phyloP scores from a whole-genome alignment of 2,888 invertebrate species.

The Stictocephala bisonia region DNA sequence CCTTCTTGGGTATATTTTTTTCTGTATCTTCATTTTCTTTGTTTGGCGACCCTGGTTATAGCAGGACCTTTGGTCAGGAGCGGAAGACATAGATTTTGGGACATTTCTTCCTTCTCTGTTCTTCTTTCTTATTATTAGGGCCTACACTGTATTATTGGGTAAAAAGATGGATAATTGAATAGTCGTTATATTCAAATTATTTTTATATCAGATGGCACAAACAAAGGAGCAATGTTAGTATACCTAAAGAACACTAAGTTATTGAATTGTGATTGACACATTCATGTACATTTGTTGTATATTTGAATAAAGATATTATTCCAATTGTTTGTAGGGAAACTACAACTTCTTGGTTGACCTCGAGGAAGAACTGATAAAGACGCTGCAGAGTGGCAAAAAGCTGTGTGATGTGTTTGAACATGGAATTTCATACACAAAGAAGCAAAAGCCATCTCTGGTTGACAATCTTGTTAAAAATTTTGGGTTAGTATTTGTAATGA shows the following conservation, averaged over 20 bases:
- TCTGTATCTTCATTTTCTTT: no score
- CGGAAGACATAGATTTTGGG: no score
- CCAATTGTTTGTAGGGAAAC: conserved; percentile 73
- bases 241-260: neutral
- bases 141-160: no score
- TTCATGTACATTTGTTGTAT: no score
- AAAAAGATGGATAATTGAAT: no score
- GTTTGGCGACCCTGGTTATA: no score
- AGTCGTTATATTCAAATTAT: neutral
- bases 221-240: neutral
- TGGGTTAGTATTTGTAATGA: no score
- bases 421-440: conserved; percentile 83
- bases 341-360: conserved; percentile 92
- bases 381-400: conserved; percentile 83
- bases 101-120: no score
- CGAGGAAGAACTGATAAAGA: conserved; percentile 91
- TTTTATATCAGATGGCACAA: neutral
- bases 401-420: conserved; percentile 89
- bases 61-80: no score
- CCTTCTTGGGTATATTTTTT: no score
- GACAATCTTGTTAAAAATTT: conserved; percentile 95
- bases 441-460: conserved; percentile 84
- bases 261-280: neutral
- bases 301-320: no score
- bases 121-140: no score